A percentile compares a stretch with the other conserved stretches of the same genome.
Evolutionary conservation across 1,140 invertebrate species (phyloP).

Genomic region (Papilio helenus): DNA sequence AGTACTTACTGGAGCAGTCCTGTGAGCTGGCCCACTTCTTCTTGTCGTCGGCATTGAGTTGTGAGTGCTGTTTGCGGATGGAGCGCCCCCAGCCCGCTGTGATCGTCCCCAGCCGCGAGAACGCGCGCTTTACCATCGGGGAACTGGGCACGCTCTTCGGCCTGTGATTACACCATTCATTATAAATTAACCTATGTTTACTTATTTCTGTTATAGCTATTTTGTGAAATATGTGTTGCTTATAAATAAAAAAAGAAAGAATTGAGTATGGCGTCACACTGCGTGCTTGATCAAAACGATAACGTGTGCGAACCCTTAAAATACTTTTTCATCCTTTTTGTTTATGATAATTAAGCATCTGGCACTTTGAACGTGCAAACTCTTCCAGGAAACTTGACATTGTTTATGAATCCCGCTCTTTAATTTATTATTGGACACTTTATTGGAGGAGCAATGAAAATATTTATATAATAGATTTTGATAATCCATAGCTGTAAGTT

Average conservation of each 20-base stretch:
- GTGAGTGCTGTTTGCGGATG: constrained; percentile 88
- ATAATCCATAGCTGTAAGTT: not conserved
- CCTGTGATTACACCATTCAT: constrained; percentile 60
- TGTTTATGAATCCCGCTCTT: not conserved
- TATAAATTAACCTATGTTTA: no score
- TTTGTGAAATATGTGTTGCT: no score
- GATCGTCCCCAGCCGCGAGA: constrained; percentile 93
- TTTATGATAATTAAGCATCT: constrained; percentile 7
- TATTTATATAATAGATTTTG: not conserved
- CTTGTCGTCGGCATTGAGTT: constrained; percentile 91
- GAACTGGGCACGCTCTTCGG: constrained; percentile 97
- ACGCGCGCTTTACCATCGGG: constrained; percentile 96
- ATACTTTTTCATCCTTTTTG: not conserved
- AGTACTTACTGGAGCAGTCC: constrained; percentile 92
- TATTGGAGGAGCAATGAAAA: not conserved
- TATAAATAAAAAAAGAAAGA: not conserved
- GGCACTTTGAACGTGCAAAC: constrained; percentile 1
- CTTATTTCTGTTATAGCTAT: no score
- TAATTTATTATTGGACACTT: not conserved
- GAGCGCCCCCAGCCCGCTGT: constrained; percentile 95
- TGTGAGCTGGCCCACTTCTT: constrained; percentile 96
- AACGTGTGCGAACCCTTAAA: not conserved
- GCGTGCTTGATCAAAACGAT: not conserved
- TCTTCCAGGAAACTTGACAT: constrained; percentile 1
- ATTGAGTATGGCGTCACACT: not conserved